Base-by-base conservation (phyloP, 2,888 invertebrate species). In the Formica aserva region DNA sequence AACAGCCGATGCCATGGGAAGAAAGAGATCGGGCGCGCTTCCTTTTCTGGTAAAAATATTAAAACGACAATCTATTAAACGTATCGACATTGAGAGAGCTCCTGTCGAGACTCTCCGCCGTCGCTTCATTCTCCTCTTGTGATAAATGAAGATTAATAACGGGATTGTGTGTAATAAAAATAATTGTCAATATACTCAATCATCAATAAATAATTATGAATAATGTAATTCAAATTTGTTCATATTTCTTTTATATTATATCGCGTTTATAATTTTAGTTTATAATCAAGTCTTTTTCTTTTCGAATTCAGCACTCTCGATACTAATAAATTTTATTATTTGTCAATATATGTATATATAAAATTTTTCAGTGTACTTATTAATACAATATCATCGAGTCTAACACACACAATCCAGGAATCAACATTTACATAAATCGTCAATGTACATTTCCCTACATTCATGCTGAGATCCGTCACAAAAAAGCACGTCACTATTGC, bases 61-160 rank as follows among this genome's bases (percentile, higher is more conserved):
- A 80, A 80, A 80, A 72, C 45, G 78, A 45, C 72, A 80, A 80
- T 80, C 72, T 80, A 80, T 80, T 80, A 80, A 80, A 72, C 78
- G 72, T 45, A 72, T 62, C 78, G 52, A 80, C 72, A 18, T 78
- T 45, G 71, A 32, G 22, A 48, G n/a, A 45, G 22, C 29, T 60
- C 48, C 45, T 72, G 8, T 22, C n/a, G 72, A 72, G 60, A 26
- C 78, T 72, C 22, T 67, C 18, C 15, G 41, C 41, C 32, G 32
- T 57, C 22, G 67, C 55, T 72, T 60, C 29, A 60, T 78, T 60
- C 35, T 57, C 71, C 35, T 71, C 60, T 32, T 60, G 18, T 60
- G 26, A 80, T 60, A 78, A 71, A 78, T 72, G 35, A 13, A 65
- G 38, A 69, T 69, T 69, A 41, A 77, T 55, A 65, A 15, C 15